Conservation (phyloP, 2,113 vertebrate species). For the Scatophagus argus region DNA sequence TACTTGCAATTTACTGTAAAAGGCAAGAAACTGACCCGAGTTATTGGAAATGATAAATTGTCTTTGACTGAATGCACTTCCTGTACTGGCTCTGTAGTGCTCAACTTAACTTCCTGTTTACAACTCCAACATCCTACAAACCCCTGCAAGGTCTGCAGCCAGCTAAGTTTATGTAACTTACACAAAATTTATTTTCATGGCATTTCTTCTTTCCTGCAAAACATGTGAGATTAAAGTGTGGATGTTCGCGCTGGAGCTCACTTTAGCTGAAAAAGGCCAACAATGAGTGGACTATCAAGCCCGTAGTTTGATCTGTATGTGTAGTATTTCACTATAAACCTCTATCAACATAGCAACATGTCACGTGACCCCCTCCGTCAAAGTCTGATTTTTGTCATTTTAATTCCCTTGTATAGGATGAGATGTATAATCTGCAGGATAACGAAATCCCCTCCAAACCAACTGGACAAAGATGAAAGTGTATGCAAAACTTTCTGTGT, state of each 20-base stretch:
- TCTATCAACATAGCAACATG: background rate
- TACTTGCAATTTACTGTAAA: constrained; percentile 38
- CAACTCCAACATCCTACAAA: constrained; percentile 58
- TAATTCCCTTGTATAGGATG: background rate
- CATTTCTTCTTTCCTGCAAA: constrained; percentile 27
- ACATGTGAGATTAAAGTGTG: background rate
- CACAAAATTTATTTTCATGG: background rate
- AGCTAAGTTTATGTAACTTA: background rate
- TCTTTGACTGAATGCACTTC: constrained; percentile 62
- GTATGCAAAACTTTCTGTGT: background rate
- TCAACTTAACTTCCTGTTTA: constrained; percentile 72
- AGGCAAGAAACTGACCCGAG: constrained; percentile 21
- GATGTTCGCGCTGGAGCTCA: background rate
- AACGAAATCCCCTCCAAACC: background rate
- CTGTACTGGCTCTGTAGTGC: constrained; percentile 45
- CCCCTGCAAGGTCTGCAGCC: constrained; percentile 9
- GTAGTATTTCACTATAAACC: background rate
- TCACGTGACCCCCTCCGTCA: background rate
- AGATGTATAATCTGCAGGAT: background rate
- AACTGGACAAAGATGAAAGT: background rate
- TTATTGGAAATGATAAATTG: constrained; percentile 69
- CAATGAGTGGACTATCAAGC: background rate
- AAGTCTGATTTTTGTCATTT: background rate
- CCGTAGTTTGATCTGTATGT: background rate
- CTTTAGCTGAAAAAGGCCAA: background rate